Base-by-base conservation (phyloP, 2,113 vertebrate species). In the Notarius lentiginosus region DNA sequence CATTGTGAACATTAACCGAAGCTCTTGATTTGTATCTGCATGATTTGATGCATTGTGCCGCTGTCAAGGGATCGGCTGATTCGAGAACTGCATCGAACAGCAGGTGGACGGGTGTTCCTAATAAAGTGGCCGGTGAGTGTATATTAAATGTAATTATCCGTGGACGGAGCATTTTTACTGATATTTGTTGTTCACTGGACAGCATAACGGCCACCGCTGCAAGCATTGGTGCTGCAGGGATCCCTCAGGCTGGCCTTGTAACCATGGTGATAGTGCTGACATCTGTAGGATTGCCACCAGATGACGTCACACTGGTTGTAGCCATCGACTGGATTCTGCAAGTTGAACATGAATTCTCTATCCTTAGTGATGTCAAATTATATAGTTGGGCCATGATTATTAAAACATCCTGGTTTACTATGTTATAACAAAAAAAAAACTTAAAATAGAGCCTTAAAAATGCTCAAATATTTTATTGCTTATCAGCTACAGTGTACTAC, bases 181-280 rank as follows among this genome's bases (percentile, higher is more conserved):
- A 17, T 20, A 22, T 61, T 15, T 49, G 34, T 14, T 49, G 30
- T 79, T 1, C 87, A 85, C 51, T 9, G 58, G 24, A 51, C 89
- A 96, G 95, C 89, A 95, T 96, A 89, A 96, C 95, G 1, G 95
- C 95, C 0, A 96, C 95, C 1, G 95, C 95, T 0, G 95, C 95
- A 47, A 96, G 95, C 89, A 95, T 96, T 17, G 92, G 93, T 2
- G 97, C 96, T 0, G 97, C 97, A 0, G 96, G 96, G 5, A 97
- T 97, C 85, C 97, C 96, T 0, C 96, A 97, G 91, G 96, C 97
- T 0, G 96, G 96, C 0, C 95, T 98, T 0, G 96, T 97, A 22
- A 98, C 97, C 7, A 97, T 97, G 97, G 96, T 97, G 89, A 97
- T 97, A 0, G 96, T 98, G 24, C 92, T 97, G 15, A 97, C 97